These are phyloP conservation scores for Sternotherus odoratus DNA, from an alignment of 2,797 vertebrate species.

Conservation along the genomic window DNA sequence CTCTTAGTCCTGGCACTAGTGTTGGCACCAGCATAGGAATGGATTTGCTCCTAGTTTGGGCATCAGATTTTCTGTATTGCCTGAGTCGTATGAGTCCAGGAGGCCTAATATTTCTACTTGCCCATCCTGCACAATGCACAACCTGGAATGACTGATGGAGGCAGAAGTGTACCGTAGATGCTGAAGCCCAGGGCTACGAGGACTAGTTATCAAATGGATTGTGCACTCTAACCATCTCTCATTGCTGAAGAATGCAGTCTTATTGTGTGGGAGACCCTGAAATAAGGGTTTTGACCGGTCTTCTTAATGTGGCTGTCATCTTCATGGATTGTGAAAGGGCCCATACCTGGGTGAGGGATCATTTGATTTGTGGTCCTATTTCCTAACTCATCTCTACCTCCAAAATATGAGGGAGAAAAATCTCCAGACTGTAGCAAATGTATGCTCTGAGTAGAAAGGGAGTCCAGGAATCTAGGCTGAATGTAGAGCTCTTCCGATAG, in stretches of 20 bases:
- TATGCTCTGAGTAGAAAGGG: not conserved
- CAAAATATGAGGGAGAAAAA: not conserved
- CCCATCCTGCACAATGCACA: not conserved
- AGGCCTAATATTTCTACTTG: not conserved
- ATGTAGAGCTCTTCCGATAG: constrained; percentile 70
- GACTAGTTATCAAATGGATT: not conserved
- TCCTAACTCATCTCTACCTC: not conserved
- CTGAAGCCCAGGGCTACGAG: not conserved
- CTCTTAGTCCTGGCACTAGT: not conserved
- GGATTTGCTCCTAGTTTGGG: not conserved
- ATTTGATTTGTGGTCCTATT: not conserved
- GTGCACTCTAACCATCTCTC: not conserved
- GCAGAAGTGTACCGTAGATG: not conserved
- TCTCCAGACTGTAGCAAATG: not conserved
- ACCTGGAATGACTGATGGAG: not conserved
- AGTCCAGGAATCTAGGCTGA: constrained; percentile 38
- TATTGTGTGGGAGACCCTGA: not conserved
- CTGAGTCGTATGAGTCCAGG: not conserved
- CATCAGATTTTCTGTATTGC: not conserved
- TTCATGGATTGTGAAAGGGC: not conserved
- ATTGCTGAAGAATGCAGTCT: not conserved
- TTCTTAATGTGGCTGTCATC: not conserved
- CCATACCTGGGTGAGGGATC: not conserved
- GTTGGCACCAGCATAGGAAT: not conserved
- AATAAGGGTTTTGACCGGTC: not conserved